phyloP scores from a whole-genome alignment of 2,797 vertebrate species.

The Ibycter americanus region DNA sequence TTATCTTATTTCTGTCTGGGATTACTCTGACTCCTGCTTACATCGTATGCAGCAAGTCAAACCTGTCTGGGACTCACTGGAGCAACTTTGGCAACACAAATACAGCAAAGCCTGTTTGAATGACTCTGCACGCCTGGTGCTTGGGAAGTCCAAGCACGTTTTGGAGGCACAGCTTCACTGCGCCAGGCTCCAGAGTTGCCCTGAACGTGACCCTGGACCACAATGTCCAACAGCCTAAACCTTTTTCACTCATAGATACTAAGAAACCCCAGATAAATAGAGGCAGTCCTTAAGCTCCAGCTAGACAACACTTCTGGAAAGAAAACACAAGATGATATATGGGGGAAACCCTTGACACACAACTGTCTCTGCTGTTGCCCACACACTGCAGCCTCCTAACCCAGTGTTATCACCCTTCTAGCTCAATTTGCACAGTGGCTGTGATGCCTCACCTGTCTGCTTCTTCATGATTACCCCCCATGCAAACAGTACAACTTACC shows the following conservation, averaged over 20 bases:
- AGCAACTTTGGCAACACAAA: neutral
- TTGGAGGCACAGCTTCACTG: neutral
- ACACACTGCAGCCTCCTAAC: neutral
- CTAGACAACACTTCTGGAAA: neutral
- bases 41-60: neutral
- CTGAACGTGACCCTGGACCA: too few species aligned
- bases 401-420: too few species aligned
- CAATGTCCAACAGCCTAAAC: neutral
- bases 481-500: too few species aligned
- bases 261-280: neutral
- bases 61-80: neutral
- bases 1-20: neutral
- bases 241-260: neutral
- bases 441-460: neutral
- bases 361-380: too few species aligned
- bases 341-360: neutral
- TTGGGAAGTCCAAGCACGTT: fast-evolving
- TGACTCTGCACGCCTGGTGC: neutral
- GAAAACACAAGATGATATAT: neutral
- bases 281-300: neutral
- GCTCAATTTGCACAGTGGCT: too few species aligned
- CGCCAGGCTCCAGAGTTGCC: fast-evolving
- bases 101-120: neutral
- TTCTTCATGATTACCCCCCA: too few species aligned
- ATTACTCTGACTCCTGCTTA: neutral